These are phyloP conservation scores for Dolichoris vasculosae DNA, from an alignment of 1,140 invertebrate genomes.

Conservation along the genomic window DNA sequence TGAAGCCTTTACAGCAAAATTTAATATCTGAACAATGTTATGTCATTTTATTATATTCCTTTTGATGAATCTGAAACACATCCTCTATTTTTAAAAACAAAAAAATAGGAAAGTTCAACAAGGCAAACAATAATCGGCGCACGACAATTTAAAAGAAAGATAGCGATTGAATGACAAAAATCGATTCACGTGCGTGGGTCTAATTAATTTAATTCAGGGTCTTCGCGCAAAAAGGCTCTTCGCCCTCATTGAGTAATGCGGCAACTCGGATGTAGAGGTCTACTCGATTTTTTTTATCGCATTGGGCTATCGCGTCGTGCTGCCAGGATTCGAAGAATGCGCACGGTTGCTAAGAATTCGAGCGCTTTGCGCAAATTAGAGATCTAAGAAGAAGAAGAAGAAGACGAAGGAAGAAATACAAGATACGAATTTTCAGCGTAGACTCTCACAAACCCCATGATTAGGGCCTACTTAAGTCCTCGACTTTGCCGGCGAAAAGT, in stretches of 20 bases:
- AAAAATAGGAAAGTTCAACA: background rate
- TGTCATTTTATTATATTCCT: conserved; percentile 11
- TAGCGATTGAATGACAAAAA: conserved; percentile 25
- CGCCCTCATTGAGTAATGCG: background rate
- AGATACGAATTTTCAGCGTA: conserved; percentile 56
- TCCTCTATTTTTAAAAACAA: background rate
- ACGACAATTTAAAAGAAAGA: background rate
- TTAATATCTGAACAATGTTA: background rate
- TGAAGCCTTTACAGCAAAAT: background rate
- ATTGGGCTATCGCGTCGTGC: background rate
- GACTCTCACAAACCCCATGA: conserved; percentile 63
- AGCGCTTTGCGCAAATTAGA: background rate
- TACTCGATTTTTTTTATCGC: background rate
- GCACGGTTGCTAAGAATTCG: background rate
- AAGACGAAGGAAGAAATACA: background rate
- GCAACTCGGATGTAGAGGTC: background rate
- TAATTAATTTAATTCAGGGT: conserved; percentile 38
- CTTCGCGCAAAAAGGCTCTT: background rate
- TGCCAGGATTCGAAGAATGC: background rate
- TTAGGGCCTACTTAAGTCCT: conserved; percentile 71
- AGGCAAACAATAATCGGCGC: background rate
- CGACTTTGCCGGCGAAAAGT: conserved; percentile 63
- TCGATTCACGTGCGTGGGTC: conserved; percentile 12
- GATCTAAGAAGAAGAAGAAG: background rate
- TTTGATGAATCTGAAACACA: background rate